Conservation (phyloP, 2,888 invertebrate species). For the Drosophila siamana region DNA sequence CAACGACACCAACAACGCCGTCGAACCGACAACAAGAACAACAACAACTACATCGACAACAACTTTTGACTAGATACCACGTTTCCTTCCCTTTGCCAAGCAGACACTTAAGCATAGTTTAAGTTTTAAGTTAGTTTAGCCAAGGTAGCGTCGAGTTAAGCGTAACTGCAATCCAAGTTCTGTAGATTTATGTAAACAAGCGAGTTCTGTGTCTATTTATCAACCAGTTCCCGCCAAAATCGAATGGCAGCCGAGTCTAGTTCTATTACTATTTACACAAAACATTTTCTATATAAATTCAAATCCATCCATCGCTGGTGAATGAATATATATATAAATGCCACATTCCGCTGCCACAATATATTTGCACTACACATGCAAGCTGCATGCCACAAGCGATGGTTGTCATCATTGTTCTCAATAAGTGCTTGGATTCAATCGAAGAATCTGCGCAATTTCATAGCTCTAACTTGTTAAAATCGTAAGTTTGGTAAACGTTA, state of each 20-base stretch:
- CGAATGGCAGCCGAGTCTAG: slow-evolving; percentile 9
- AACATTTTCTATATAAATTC: slow-evolving; percentile 15
- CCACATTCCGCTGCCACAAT: slow-evolving; percentile 23
- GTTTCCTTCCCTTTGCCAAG: slow-evolving; percentile 41
- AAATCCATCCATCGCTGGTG: not conserved
- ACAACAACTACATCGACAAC: slow-evolving; percentile 27
- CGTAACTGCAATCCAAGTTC: slow-evolving; percentile 29
- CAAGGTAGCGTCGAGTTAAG: slow-evolving; percentile 23
- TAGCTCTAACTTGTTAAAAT: not conserved
- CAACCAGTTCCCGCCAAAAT: slow-evolving; percentile 62
- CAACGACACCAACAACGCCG: slow-evolving; percentile 32
- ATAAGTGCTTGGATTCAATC: not conserved
- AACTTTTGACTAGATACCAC: slow-evolving; percentile 24
- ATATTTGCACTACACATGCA: slow-evolving; percentile 51
- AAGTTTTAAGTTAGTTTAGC: slow-evolving; percentile 36
- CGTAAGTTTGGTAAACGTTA: too few species aligned
- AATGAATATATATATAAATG: slow-evolving; percentile 11
- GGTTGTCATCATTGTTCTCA: slow-evolving; percentile 16
- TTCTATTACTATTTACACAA: slow-evolving; percentile 21
- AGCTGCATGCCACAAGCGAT: slow-evolving; percentile 29
- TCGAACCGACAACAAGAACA: slow-evolving; percentile 21
- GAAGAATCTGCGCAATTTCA: not conserved
- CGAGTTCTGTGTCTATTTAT: slow-evolving; percentile 32
- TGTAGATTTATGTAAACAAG: slow-evolving; percentile 13
- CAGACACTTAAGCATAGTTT: slow-evolving; percentile 47